Evolutionary conservation across 2,113 vertebrate species (phyloP).

Genomic region (Cebus imitator): DNA sequence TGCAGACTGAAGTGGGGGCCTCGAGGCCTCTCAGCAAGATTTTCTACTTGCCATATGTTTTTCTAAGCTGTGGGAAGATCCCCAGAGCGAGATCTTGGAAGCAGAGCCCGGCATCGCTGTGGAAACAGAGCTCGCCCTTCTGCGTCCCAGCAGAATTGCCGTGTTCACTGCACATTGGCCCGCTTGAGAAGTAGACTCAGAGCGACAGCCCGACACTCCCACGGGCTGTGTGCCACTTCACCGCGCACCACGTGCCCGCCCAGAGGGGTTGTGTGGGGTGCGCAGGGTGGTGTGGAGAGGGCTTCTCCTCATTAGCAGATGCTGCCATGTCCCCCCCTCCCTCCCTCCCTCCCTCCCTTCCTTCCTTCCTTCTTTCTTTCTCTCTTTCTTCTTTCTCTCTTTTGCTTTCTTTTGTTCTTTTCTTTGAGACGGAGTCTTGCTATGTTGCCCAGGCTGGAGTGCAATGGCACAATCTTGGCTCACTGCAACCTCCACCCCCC

Average conservation of each 20-base stretch:
- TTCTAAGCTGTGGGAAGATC: not conserved
- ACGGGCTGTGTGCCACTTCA: accelerated
- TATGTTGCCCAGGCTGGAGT: too few relatives aligned
- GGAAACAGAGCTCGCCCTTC: not conserved
- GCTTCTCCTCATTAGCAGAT: accelerated
- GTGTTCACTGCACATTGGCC: accelerated
- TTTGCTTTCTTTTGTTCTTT: too few relatives aligned
- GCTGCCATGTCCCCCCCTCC: not conserved
- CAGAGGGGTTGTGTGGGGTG: too few relatives aligned
- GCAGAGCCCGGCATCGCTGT: accelerated
- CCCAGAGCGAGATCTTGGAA: accelerated
- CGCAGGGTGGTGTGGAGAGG: accelerated
- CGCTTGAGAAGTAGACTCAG: accelerated
- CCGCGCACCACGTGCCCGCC: accelerated
- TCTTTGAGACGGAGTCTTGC: too few relatives aligned
- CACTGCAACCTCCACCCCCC: too few relatives aligned
- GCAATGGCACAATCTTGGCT: too few relatives aligned
- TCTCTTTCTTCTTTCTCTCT: too few relatives aligned
- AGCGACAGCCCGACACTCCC: accelerated
- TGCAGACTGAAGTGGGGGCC: not conserved
- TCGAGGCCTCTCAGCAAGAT: accelerated
- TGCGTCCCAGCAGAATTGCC: accelerated
- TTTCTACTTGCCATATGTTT: accelerated
- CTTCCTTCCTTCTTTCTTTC: too few relatives aligned
- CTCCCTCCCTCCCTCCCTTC: too few relatives aligned